Percentiles rank a stretch among this genome's conserved stretches.
Conservation (phyloP, 2,113 vertebrate species). For the Anguilla japonica region DNA sequence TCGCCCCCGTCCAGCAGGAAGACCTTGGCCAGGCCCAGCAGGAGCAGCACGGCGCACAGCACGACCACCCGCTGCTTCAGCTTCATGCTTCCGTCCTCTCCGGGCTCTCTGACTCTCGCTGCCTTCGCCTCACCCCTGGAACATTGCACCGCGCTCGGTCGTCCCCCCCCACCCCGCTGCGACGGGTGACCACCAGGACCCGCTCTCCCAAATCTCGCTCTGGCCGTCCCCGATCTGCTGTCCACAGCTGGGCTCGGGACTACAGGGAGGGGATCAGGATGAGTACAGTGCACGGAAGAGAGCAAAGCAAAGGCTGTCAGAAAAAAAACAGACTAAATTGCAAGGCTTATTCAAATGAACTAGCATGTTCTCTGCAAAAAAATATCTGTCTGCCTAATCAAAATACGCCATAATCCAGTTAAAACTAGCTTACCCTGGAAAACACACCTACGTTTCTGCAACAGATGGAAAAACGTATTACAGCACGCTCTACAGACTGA, state of each 20-base stretch:
- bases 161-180: constrained; percentile 30
- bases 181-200: constrained; percentile 22
- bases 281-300: background rate
- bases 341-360: background rate
- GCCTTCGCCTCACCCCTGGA: constrained; percentile 30
- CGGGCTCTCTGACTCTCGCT: background rate
- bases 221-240: background rate
- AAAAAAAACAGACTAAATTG: background rate
- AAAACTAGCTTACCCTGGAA: background rate
- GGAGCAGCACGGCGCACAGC: constrained; percentile 88
- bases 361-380: background rate
- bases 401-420: background rate
- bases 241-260: background rate
- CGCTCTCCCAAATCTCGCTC: constrained; percentile 56
- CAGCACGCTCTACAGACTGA: too few relatives aligned
- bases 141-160: constrained; percentile 19
- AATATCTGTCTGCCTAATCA: background rate
- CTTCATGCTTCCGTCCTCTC: constrained; percentile 81
- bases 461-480: background rate
- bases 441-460: background rate
- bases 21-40: constrained; percentile 96
- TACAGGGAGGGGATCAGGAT: background rate
- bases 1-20: constrained; percentile 95
- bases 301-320: background rate
- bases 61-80: constrained; percentile 96